A percentile compares a stretch with the other conserved stretches of the same genome.
Evolutionary conservation across 2,797 vertebrate species (phyloP).

Genomic region (Oreonectes daqikongensis): DNA sequence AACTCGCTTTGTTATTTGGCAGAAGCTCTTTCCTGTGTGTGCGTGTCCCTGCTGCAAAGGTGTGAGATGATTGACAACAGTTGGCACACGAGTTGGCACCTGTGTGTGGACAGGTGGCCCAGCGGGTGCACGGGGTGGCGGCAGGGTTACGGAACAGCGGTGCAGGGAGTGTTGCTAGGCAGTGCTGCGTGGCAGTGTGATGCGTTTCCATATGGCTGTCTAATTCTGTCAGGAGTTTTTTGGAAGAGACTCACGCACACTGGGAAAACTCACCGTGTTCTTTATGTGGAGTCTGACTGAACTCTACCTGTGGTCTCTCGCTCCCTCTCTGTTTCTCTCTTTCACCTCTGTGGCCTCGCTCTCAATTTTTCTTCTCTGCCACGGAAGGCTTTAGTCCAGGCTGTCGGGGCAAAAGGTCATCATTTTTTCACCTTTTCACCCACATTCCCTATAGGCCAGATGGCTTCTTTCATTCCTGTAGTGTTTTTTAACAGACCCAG

Average conservation of each 20-base stretch:
- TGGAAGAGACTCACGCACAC: constrained; percentile 4
- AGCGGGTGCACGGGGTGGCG: constrained; percentile 53
- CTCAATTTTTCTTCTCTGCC: neutral
- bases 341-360: neutral
- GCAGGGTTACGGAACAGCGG: constrained; percentile 45
- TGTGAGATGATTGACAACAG: constrained; percentile 60
- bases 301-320: constrained; percentile 11
- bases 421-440: neutral
- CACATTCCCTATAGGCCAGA: neutral
- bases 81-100: constrained; percentile 48
- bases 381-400: neutral
- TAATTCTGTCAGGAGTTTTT: constrained; percentile 30
- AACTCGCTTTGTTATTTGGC: constrained; percentile 23
- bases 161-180: constrained; percentile 47
- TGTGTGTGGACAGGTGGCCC: constrained; percentile 59
- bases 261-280: constrained; percentile 1
- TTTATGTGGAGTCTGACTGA: constrained; percentile 13
- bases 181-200: constrained; percentile 33
- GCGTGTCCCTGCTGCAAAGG: constrained; percentile 26
- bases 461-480: constrained; percentile 11
- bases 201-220: constrained; percentile 50
- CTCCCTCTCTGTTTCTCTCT: neutral
- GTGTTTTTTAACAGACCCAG: constrained; percentile 4
- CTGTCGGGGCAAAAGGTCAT: constrained; percentile 1
- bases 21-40: constrained; percentile 24